Base-by-base conservation (phyloP, 2,888 invertebrate species). In the Coremacera marginata region DNA sequence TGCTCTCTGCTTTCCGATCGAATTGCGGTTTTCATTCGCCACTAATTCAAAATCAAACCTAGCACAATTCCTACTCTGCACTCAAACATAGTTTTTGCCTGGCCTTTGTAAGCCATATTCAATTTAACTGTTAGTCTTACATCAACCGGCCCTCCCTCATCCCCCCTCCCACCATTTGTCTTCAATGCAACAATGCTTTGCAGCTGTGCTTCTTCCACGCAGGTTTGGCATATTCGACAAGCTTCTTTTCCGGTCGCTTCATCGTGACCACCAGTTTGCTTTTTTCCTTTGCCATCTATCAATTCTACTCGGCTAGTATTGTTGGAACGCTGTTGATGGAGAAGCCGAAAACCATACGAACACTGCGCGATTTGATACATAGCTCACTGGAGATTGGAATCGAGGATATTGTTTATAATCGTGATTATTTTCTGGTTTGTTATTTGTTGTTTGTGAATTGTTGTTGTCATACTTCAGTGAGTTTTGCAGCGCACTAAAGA, bases 291-390 rank as follows among this genome's bases (percentile, higher is more conserved):
- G 90, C 92, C 22, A 88, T 93, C 63, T 93, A 93, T 85, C 94
- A 94, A 84, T 94, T 93, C 86, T 94, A 94, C 86, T 93, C 93
- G 62, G 94, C 93, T 1, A 92, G 92, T 68, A 92, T 94, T 68
- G 93, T 94, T 0, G 93, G 94, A 0, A 92, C 92, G 0, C 84
- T 94, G 76, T 87, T 94, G 51, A 91, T 92, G 84, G 92, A 92
- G 76, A 90, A 92, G 16, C 92, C 93, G 0, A 92, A 91, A 81
- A 92, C 91, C 31, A 93, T 94, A 63, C 91, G 90, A 77, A 92
- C 91, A 3, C 83, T 94, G 27, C 87, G 90, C 68, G 93, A 93
- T 83, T 85, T 94, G 78, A 83, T 92, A 70, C 88, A 91, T 37
- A 93, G 93, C 79, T 90, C 91, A 25, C 84, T 94, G 78, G 90